Conservation (phyloP, 2,888 invertebrate species). For the Arrhopalites spinosus region DNA sequence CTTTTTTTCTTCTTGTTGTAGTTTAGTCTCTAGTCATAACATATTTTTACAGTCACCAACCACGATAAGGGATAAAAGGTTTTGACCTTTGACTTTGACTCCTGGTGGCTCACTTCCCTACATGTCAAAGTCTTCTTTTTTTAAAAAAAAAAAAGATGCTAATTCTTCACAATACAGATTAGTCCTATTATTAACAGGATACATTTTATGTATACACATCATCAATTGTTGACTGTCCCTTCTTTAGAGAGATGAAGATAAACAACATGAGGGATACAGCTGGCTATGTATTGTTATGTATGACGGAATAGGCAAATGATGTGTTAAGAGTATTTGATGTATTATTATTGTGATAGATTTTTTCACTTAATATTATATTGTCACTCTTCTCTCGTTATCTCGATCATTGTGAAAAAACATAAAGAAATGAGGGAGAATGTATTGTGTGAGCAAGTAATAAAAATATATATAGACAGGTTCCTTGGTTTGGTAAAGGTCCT, state of each 20-base stretch:
- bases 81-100: constrained; percentile 24
- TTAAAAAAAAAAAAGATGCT: too few relatives aligned
- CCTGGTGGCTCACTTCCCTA: neutral
- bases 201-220: too few relatives aligned
- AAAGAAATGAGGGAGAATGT: neutral
- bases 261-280: too few relatives aligned
- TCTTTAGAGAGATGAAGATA: too few relatives aligned
- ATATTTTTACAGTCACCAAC: constrained; percentile 21
- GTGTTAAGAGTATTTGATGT: too few relatives aligned
- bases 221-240: too few relatives aligned
- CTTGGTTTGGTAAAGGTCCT: neutral
- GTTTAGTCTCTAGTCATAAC: neutral
- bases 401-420: neutral
- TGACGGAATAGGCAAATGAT: too few relatives aligned
- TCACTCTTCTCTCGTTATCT: neutral
- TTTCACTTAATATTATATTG: neutral
- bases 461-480: neutral
- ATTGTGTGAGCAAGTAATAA: neutral
- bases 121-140: neutral
- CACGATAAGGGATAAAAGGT: constrained; percentile 20
- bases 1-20: neutral
- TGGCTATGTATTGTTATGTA: too few relatives aligned
- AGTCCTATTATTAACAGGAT: too few relatives aligned
- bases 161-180: too few relatives aligned
- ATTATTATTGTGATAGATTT: too few relatives aligned